These are phyloP conservation scores for Engystomops pustulosus DNA, from an alignment of 2,113 vertebrate species.

Conservation along the genomic window DNA sequence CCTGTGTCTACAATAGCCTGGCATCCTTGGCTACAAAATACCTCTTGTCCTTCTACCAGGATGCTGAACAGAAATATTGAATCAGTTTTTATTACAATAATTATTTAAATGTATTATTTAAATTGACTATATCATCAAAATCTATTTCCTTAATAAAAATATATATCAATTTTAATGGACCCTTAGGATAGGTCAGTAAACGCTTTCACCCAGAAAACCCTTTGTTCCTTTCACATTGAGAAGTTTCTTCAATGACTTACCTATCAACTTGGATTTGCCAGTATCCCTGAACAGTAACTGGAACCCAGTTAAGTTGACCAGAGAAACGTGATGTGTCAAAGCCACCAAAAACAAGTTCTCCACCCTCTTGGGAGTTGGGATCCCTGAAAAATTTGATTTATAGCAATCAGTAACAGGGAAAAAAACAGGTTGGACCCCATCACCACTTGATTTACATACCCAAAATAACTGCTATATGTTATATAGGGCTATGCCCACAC, in stretches of 20 bases:
- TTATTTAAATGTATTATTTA: too few relatives aligned
- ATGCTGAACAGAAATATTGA: slow-evolving; percentile 66
- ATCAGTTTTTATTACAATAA: too few relatives aligned
- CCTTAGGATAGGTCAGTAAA: too few relatives aligned
- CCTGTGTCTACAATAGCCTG: slow-evolving; percentile 82
- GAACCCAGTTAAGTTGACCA: slow-evolving; percentile 76
- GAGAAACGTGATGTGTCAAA: slow-evolving; percentile 72
- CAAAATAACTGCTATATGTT: too few relatives aligned
- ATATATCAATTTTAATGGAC: too few relatives aligned
- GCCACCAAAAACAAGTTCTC: slow-evolving; percentile 77
- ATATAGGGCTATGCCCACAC: too few relatives aligned
- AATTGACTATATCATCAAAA: too few relatives aligned
- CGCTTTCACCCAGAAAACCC: too few relatives aligned
- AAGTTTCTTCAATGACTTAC: slow-evolving; percentile 66
- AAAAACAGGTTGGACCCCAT: too few relatives aligned
- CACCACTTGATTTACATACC: too few relatives aligned
- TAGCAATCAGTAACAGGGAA: not conserved
- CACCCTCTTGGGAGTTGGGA: slow-evolving; percentile 59
- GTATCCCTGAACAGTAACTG: slow-evolving; percentile 75
- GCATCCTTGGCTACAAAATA: slow-evolving; percentile 70
- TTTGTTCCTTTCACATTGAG: not conserved
- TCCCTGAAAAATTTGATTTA: slow-evolving; percentile 61
- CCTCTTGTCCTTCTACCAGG: slow-evolving; percentile 62
- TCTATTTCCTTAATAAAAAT: too few relatives aligned
- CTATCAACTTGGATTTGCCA: slow-evolving; percentile 79